phyloP scores from a whole-genome alignment of 1,140 invertebrate genomes.

The Heliothis subflexa region DNA sequence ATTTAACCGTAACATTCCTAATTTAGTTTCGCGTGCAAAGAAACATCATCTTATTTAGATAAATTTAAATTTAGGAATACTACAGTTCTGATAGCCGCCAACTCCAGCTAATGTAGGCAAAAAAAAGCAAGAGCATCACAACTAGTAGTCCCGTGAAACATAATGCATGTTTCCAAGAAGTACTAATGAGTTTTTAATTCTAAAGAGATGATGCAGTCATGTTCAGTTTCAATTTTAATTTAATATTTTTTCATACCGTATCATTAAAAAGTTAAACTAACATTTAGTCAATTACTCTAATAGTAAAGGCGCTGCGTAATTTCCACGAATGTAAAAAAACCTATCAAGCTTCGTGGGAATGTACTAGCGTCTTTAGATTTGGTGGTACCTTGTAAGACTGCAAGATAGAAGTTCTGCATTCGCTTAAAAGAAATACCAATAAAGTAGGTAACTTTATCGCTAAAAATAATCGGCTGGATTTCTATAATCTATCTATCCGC shows the following conservation, averaged over 20 bases:
- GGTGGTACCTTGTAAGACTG: background rate
- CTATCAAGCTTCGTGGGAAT: no score
- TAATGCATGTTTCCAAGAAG: background rate
- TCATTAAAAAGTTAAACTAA: background rate
- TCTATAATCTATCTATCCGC: no score
- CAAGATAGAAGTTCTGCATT: background rate
- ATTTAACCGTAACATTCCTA: constrained; percentile 26
- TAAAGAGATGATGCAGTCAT: constrained; percentile 37
- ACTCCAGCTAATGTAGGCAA: background rate
- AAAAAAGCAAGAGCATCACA: constrained; percentile 10
- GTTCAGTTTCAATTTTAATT: constrained; percentile 10
- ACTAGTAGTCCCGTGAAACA: constrained; percentile 23
- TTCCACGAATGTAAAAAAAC: no score
- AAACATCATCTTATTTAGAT: constrained; percentile 27
- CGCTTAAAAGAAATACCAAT: constrained; percentile 5
- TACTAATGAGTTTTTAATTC: constrained; percentile 17
- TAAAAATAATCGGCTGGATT: background rate
- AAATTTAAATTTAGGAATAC: constrained; percentile 10
- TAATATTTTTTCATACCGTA: background rate
- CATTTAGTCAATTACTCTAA: no score
- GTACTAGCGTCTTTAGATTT: background rate
- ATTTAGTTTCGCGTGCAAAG: background rate
- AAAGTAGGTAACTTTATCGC: background rate
- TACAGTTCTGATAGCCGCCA: constrained; percentile 22
- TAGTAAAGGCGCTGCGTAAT: no score